These are phyloP conservation scores for Coecobrya sp. DNA, from an alignment of 2,888 invertebrate genomes.

Conservation along the genomic window DNA sequence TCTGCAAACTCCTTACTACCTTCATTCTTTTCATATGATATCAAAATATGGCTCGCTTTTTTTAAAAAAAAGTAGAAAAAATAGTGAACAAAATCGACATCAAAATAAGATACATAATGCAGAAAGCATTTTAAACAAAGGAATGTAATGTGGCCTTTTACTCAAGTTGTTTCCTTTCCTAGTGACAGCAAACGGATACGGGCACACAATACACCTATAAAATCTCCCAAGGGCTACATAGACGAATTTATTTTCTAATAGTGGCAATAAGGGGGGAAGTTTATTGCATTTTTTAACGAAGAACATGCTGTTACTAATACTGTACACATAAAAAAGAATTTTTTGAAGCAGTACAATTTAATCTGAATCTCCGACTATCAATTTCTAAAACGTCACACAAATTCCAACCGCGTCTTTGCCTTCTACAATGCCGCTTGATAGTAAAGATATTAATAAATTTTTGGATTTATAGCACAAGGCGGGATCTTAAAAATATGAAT, in stretches of 20 bases:
- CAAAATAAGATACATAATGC: neutral
- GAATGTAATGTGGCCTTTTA: neutral
- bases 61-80: neutral
- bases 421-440: neutral
- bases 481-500: too few relatives aligned
- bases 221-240: neutral
- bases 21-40: neutral
- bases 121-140: neutral
- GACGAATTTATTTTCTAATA: neutral
- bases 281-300: neutral
- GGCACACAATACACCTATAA: neutral
- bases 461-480: neutral
- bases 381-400: neutral
- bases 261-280: neutral
- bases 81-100: constrained; percentile 8
- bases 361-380: neutral
- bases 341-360: neutral
- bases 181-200: neutral
- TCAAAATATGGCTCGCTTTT: neutral
- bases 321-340: neutral
- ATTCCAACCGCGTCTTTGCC: neutral
- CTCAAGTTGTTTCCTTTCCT: neutral
- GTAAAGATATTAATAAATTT: neutral
- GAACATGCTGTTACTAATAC: neutral
- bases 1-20: neutral